Evolutionary conservation across 1,140 invertebrate species (phyloP).

Genomic region (Fopius arisanus): DNA sequence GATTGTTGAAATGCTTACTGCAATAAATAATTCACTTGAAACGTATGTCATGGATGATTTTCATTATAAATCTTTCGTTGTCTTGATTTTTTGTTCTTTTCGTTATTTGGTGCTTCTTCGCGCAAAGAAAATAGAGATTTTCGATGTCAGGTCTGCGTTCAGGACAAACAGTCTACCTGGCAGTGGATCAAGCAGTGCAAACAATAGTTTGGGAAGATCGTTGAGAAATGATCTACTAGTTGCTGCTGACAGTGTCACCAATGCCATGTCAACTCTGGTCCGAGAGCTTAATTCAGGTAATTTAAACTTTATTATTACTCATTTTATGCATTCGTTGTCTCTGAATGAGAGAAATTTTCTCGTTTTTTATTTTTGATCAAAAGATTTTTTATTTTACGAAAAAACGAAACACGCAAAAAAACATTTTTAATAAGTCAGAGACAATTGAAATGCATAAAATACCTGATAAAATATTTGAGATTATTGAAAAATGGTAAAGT

Average conservation of each 20-base stretch:
- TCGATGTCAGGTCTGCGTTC: conserved; percentile 64
- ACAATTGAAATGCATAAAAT: too few species aligned
- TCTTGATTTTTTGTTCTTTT: neutral
- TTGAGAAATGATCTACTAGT: conserved; percentile 86
- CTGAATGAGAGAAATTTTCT: neutral
- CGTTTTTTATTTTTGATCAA: too few species aligned
- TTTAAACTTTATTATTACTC: conserved; percentile 11
- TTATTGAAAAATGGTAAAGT: too few species aligned
- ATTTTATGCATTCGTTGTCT: conserved; percentile 4
- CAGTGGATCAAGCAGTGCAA: conserved; percentile 61
- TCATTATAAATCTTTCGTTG: conserved; percentile 33
- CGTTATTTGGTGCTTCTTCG: conserved; percentile 47
- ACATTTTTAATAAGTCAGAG: too few species aligned
- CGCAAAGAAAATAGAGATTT: conserved; percentile 62
- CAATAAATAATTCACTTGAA: conserved; percentile 26
- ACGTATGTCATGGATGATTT: conserved; percentile 34
- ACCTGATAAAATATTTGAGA: too few species aligned
- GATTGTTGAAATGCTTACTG: conserved; percentile 31
- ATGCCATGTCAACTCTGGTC: conserved; percentile 95
- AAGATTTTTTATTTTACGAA: too few species aligned
- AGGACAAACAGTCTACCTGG: conserved; percentile 64
- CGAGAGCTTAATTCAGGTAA: conserved; percentile 92
- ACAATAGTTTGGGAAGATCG: conserved; percentile 70
- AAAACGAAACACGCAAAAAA: too few species aligned
- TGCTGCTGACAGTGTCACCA: conserved; percentile 94